Conservation (phyloP, 2,888 invertebrate genomes). For the Rhagium mordax region DNA sequence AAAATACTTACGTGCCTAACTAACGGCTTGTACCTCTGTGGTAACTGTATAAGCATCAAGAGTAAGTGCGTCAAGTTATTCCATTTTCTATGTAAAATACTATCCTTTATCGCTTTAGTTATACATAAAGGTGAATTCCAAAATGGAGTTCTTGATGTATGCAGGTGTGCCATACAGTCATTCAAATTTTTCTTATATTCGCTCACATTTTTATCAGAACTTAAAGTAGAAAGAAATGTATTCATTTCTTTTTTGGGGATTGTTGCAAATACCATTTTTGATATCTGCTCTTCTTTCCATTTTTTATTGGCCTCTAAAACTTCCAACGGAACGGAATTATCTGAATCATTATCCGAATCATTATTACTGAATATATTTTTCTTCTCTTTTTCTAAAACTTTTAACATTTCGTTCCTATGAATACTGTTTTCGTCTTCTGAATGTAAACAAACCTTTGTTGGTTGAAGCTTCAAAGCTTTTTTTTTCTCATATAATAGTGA, state of each 20-base stretch:
- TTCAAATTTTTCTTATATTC: conserved; percentile 28
- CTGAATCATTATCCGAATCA: conserved; percentile 16
- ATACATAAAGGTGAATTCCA: conserved; percentile 47
- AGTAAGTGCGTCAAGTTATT: conserved; percentile 49
- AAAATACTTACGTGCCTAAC: conserved; percentile 44
- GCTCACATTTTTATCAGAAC: not conserved
- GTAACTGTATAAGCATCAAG: conserved; percentile 44
- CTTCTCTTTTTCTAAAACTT: conserved; percentile 26
- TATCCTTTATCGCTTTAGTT: conserved; percentile 48
- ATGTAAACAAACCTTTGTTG: not conserved
- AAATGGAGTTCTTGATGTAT: conserved; percentile 9
- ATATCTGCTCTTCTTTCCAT: not conserved
- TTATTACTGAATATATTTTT: conserved; percentile 12
- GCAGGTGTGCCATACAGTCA: conserved; percentile 32
- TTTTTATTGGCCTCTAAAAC: conserved; percentile 3
- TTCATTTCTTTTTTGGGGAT: conserved; percentile 30
- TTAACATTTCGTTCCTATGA: conserved; percentile 17
- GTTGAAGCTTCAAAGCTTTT: conserved; percentile 9
- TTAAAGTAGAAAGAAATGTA: conserved; percentile 21
- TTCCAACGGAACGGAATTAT: not conserved
- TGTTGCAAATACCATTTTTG: conserved; percentile 8
- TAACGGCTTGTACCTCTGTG: conserved; percentile 35
- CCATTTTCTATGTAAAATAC: conserved; percentile 51
- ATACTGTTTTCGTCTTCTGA: conserved; percentile 29
- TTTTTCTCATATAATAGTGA: conserved; percentile 28